These are phyloP conservation scores for Scyliorhinus canicula DNA, from an alignment of 2,797 vertebrate species.

Conservation along the genomic window DNA sequence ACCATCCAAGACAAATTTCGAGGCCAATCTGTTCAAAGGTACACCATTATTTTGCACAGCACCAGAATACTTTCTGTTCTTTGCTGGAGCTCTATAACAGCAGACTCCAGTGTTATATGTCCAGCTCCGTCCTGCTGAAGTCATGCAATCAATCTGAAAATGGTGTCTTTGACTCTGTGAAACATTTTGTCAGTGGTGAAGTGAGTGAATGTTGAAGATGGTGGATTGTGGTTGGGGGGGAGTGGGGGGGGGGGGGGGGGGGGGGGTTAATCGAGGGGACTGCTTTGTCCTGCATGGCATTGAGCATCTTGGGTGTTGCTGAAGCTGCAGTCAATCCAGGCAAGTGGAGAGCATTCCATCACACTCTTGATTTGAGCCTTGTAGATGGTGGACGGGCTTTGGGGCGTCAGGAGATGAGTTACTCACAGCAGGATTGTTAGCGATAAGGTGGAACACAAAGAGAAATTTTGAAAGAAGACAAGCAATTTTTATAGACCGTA, in stretches of 20 bases:
- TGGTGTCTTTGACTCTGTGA: background rate
- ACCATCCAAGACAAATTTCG: no score
- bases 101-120: background rate
- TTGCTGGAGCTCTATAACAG: background rate
- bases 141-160: background rate
- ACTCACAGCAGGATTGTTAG: background rate
- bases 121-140: background rate
- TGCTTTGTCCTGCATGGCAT: background rate
- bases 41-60: no score
- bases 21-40: no score
- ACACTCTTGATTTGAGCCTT: background rate
- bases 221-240: no score
- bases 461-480: background rate
- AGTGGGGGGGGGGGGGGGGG: no score
- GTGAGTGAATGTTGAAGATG: no score
- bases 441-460: background rate
- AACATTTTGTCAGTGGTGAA: background rate
- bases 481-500: background rate
- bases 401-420: background rate
- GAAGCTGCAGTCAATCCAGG: background rate
- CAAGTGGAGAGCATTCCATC: background rate
- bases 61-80: background rate
- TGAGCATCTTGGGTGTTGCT: background rate
- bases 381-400: background rate
- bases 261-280: background rate